These are phyloP conservation scores for Ceratotherium simum DNA, from an alignment of 2,113 vertebrate genomes.

Conservation along the genomic window DNA sequence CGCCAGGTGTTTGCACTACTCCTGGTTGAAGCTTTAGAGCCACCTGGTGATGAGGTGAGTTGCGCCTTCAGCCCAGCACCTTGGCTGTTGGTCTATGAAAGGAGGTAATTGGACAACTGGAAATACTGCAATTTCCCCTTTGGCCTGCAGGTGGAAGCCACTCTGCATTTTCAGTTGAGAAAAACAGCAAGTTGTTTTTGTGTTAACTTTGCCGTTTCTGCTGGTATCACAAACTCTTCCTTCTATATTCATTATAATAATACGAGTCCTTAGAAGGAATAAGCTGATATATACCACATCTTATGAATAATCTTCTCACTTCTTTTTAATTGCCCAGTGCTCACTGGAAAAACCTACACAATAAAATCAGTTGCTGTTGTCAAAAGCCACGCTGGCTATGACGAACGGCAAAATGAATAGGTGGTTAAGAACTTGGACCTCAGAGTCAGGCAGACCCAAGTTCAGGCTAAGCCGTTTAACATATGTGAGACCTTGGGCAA, in stretches of 20 bases:
- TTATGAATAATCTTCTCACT: background rate
- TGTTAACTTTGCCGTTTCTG: background rate
- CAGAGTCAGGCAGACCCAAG: background rate
- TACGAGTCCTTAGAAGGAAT: background rate
- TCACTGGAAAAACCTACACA: background rate
- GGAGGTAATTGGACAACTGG: background rate
- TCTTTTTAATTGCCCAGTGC: background rate
- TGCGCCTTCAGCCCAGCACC: background rate
- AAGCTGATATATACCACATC: background rate
- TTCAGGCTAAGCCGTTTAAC: conserved; percentile 41
- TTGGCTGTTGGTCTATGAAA: background rate
- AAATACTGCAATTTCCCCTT: conserved; percentile 69
- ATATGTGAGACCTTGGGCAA: conserved; percentile 6
- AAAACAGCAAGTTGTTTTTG: background rate
- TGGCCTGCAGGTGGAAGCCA: conserved; percentile 85
- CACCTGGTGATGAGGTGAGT: background rate
- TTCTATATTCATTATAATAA: background rate
- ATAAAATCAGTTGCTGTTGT: background rate
- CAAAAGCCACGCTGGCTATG: background rate
- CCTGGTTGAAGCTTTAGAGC: conserved; percentile 1
- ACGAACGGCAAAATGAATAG: conserved; percentile 49
- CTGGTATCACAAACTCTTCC: background rate
- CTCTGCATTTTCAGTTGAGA: background rate
- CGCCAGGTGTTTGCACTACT: background rate
- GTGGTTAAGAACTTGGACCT: background rate